These are phyloP conservation scores for Eptatretus burgeri DNA, from an alignment of 2,113 vertebrate species.

Conservation along the genomic window DNA sequence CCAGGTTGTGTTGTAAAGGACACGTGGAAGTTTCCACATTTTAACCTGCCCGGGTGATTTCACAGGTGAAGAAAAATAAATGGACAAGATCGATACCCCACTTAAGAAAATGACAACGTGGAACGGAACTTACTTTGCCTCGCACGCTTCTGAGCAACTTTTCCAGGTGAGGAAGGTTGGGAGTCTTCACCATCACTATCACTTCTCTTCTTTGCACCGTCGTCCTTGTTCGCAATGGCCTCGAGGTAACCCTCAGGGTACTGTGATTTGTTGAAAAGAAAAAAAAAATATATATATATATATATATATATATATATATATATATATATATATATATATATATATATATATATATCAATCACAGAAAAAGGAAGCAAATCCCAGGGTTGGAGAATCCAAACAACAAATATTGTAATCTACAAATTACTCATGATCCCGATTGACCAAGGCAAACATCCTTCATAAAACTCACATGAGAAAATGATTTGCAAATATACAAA, in stretches of 20 bases:
- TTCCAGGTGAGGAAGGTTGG: background rate
- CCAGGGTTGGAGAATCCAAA: background rate
- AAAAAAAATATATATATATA: background rate
- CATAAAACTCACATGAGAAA: background rate
- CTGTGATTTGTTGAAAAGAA: constrained; percentile 14
- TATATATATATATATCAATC: too few species aligned
- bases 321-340: constrained; percentile 5
- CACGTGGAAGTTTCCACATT: background rate
- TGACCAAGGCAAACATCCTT: background rate
- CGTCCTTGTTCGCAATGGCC: constrained; percentile 36
- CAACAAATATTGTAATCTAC: background rate
- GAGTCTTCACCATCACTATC: constrained; percentile 13
- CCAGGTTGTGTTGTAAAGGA: background rate
- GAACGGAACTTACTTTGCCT: background rate
- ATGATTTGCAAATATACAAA: background rate
- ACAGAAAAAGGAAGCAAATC: constrained; percentile 9
- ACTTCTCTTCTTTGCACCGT: constrained; percentile 47
- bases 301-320: background rate
- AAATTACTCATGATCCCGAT: background rate
- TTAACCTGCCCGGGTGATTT: background rate
- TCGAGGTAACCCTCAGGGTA: constrained; percentile 84
- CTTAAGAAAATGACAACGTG: background rate
- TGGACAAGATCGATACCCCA: background rate
- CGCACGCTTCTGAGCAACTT: background rate
- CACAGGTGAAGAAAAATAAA: background rate